Conservation (phyloP, 2,797 vertebrate genomes). For the Echiichthys vipera region DNA sequence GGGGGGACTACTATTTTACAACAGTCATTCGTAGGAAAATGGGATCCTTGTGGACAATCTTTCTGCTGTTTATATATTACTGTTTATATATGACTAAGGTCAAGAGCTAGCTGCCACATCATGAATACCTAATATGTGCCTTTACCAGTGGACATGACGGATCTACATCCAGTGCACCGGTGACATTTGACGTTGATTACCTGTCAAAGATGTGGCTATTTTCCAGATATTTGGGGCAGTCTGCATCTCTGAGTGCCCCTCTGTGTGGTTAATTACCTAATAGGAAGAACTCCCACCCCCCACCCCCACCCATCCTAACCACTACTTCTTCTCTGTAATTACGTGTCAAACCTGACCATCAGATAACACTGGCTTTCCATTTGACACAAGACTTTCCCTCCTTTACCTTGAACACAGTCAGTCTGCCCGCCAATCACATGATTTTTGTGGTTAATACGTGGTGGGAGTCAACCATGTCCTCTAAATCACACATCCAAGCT, state of each 20-base stretch:
- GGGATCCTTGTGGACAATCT: slow-evolving; percentile 5
- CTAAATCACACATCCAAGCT: slow-evolving; percentile 2
- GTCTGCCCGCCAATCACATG: not conserved
- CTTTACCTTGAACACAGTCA: slow-evolving; percentile 8
- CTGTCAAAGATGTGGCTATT: slow-evolving; percentile 6
- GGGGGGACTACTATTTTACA: slow-evolving; percentile 4
- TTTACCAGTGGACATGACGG: not conserved
- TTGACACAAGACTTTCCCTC: not conserved
- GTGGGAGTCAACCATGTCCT: not conserved
- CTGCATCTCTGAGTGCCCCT: slow-evolving; percentile 1
- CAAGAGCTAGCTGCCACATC: slow-evolving; percentile 10
- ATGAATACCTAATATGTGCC: slow-evolving; percentile 23
- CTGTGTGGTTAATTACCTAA: slow-evolving; percentile 35
- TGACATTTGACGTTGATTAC: slow-evolving; percentile 49
- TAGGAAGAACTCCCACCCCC: not conserved
- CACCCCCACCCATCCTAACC: not conserved
- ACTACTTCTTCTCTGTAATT: slow-evolving; percentile 59
- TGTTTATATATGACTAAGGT: slow-evolving; percentile 4
- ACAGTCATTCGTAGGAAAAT: slow-evolving; percentile 24
- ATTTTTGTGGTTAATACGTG: not conserved
- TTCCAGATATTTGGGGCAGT: not conserved
- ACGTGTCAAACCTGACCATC: slow-evolving; percentile 62
- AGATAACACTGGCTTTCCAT: slow-evolving; percentile 51
- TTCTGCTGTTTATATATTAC: not conserved
- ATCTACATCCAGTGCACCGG: not conserved